Evolutionary conservation across 2,797 vertebrate genomes (phyloP), one percentile per base, ranked within the genome.

Genomic region (Enteromius anoplus): DNA sequence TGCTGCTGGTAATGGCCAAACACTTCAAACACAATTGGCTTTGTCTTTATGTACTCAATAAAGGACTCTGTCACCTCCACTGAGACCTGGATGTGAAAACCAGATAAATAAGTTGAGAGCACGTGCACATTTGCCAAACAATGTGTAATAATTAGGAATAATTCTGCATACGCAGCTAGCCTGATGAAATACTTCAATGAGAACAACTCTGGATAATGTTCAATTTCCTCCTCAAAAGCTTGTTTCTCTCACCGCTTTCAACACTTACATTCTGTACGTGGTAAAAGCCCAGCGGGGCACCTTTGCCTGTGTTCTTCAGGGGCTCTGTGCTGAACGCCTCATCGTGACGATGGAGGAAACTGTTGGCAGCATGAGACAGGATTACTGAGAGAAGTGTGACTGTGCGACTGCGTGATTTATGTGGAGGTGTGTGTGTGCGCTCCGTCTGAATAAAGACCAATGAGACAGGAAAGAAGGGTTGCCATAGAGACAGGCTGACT

Each of bases 1-100:
- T 99, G 97, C 87, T 98, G 98, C 91, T 99, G 98, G 87, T 98
- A 99, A 91, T 99, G 98, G 1, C 98, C 98, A n/a, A 99, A 99
- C 84, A 99, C 98, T 90, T 99, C 98, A 90, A 99, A 99, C 75
- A 99, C 98, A 9, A 99, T 96, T 1, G 98, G 98, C 62, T 99
- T 99, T 80, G 91, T 96, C 94, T 96, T 98, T 90, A 99, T 97
- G 85, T 99, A 97, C 75, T 99, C 98, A 75, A 97, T 96, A 89
- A 99, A 99, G 0, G 98, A 99, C 88, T 99, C 96, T 0, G 97
- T 99, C 88, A 99, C 96, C 91, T 99, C 97, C 72, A 99, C 98
- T 1, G 98, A 97, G 90, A 99, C 93, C 98, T 99, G 86, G 17
- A 21, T 77, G 55, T 65, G 14, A 87, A 84, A 42, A 42, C 62